Evolutionary conservation across 2,113 vertebrate genomes (phyloP).

Genomic region (Gasterosteus nipponicus): DNA sequence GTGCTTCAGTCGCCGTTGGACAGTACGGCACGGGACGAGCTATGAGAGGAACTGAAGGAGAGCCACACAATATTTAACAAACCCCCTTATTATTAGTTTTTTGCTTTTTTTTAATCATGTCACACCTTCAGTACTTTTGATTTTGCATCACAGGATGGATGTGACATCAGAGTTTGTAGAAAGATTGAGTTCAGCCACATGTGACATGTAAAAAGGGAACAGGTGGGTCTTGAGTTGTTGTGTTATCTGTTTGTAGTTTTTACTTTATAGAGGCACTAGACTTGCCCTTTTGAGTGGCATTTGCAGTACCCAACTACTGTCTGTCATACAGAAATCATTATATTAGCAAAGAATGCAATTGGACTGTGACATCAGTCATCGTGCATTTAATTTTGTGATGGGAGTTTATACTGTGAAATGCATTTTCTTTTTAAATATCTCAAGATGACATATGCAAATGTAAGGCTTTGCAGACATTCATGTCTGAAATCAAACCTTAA

Average conservation of each 20-base stretch:
- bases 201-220: slow-evolving; percentile 50
- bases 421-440: neutral
- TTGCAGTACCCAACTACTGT: slow-evolving; percentile 69
- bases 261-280: slow-evolving; percentile 65
- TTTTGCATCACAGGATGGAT: slow-evolving; percentile 36
- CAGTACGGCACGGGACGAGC: slow-evolving; percentile 88
- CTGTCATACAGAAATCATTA: slow-evolving; percentile 74
- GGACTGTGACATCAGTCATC: slow-evolving; percentile 24
- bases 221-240: slow-evolving; percentile 17
- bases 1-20: slow-evolving; percentile 89
- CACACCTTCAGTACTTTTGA: slow-evolving; percentile 24
- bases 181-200: slow-evolving; percentile 35
- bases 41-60: slow-evolving; percentile 79
- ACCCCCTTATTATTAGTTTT: neutral
- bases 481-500: neutral
- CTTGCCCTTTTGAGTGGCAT: slow-evolving; percentile 73
- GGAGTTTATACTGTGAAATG: slow-evolving; percentile 48
- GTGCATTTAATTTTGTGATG: neutral
- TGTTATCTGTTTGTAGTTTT: slow-evolving; percentile 24
- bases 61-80: slow-evolving; percentile 5
- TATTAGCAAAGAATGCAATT: slow-evolving; percentile 20
- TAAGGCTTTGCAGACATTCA: slow-evolving; percentile 1
- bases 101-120: slow-evolving; percentile 17
- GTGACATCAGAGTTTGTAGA: slow-evolving; percentile 25
- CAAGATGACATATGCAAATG: slow-evolving; percentile 6